Evolutionary conservation across 1,140 invertebrate genomes (phyloP).

Genomic region (Lerema accius): DNA sequence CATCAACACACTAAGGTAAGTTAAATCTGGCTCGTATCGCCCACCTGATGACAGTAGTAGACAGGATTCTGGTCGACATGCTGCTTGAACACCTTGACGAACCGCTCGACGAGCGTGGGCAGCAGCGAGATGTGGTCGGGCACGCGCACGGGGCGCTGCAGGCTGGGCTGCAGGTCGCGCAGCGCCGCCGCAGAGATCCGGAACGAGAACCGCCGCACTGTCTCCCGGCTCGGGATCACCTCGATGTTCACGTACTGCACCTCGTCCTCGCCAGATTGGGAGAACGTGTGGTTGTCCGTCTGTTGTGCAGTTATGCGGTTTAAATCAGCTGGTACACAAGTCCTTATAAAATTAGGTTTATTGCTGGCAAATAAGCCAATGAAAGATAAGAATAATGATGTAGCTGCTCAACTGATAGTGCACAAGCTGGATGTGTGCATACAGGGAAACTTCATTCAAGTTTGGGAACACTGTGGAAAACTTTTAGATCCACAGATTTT

Average conservation of each 20-base stretch:
- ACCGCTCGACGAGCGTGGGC: constrained; percentile 91
- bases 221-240: constrained; percentile 85
- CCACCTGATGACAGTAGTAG: constrained; percentile 87
- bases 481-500: no score
- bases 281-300: constrained; percentile 89
- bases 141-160: constrained; percentile 89
- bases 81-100: constrained; percentile 92
- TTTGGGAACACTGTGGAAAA: no score
- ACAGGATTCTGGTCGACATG: constrained; percentile 88
- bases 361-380: no score
- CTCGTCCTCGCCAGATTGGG: constrained; percentile 84
- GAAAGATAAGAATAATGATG: no score
- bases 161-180: constrained; percentile 90
- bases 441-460: no score
- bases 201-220: constrained; percentile 85
- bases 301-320: constrained; percentile 49
- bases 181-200: constrained; percentile 91
- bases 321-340: no score
- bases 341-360: no score
- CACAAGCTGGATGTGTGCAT: no score
- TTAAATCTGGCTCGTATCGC: no score
- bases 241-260: constrained; percentile 93
- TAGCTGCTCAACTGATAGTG: no score
- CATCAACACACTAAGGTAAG: no score
- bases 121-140: constrained; percentile 91